Percentiles rank a stretch among this genome's conserved stretches.
Evolutionary conservation across 2,797 vertebrate genomes (phyloP).

Genomic region (Linurgus olivaceus): DNA sequence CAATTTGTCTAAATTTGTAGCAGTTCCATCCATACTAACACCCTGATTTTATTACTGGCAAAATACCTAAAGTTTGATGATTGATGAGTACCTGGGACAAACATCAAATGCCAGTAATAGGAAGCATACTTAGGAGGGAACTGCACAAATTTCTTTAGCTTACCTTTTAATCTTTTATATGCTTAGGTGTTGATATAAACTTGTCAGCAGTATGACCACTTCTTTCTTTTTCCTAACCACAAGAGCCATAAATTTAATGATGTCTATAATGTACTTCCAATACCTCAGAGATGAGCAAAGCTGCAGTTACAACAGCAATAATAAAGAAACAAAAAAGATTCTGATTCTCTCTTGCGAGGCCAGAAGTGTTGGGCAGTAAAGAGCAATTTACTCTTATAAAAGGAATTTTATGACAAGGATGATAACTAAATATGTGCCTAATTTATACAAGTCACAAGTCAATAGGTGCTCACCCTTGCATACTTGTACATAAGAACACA

Average conservation of each 20-base stretch:
- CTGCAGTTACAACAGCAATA: background rate
- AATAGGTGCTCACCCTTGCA: background rate
- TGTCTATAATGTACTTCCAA: constrained; percentile 31
- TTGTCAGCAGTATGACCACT: constrained; percentile 7
- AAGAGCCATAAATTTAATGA: constrained; percentile 66
- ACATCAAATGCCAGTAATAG: constrained; percentile 13
- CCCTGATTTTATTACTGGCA: background rate
- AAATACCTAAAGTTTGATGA: background rate
- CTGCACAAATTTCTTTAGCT: constrained; percentile 38
- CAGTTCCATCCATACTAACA: background rate
- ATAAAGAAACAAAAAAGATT: constrained; percentile 26
- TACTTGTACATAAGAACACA: background rate
- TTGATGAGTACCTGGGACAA: background rate
- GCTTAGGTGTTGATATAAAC: constrained; percentile 32
- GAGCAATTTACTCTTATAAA: background rate
- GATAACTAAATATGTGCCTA: background rate
- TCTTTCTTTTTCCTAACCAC: constrained; percentile 41
- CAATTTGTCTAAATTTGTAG: background rate
- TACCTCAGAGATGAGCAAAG: constrained; percentile 42
- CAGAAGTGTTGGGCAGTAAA: background rate
- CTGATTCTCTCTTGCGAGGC: background rate
- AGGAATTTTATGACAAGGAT: background rate
- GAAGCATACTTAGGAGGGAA: constrained; percentile 37
- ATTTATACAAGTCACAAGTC: constrained; percentile 8
- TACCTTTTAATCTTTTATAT: constrained; percentile 41